Percentiles rank a stretch among this genome's conserved stretches.
phyloP scores from a whole-genome alignment of 2,797 vertebrate genomes.

The Gadopsis marmoratus region DNA sequence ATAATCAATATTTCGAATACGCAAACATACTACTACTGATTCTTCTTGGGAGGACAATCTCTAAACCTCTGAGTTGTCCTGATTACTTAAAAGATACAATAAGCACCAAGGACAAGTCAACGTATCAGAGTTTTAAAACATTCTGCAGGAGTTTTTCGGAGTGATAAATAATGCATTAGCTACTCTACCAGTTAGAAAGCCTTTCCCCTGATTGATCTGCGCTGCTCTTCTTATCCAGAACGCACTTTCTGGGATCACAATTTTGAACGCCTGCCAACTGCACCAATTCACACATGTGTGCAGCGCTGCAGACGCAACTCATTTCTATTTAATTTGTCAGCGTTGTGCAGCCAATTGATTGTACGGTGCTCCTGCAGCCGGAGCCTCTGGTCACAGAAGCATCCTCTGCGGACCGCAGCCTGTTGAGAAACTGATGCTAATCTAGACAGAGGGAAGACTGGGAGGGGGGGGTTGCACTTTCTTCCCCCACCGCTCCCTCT shows the following conservation, averaged over 20 bases:
- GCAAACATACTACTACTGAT: neutral
- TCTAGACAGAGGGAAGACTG: slow-evolving; percentile 71
- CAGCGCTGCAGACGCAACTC: slow-evolving; percentile 27
- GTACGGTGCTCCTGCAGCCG: slow-evolving; percentile 51
- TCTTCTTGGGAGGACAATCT: neutral
- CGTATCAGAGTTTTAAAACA: slow-evolving; percentile 40
- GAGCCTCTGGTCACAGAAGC: slow-evolving; percentile 55
- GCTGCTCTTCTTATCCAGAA: slow-evolving; percentile 20
- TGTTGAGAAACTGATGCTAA: slow-evolving; percentile 79
- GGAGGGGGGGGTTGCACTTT: slow-evolving; percentile 46
- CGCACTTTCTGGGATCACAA: slow-evolving; percentile 41
- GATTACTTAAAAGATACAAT: slow-evolving; percentile 44
- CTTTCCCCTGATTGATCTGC: slow-evolving; percentile 6
- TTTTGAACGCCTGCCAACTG: slow-evolving; percentile 30
- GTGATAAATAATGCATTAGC: slow-evolving; percentile 61
- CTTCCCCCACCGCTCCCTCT: slow-evolving; percentile 11
- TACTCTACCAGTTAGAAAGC: slow-evolving; percentile 35
- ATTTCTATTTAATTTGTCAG: slow-evolving; percentile 35
- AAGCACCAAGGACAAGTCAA: slow-evolving; percentile 46
- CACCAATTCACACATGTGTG: slow-evolving; percentile 22
- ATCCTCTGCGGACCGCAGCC: slow-evolving; percentile 63
- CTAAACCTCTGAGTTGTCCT: neutral
- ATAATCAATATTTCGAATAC: neutral
- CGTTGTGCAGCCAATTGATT: slow-evolving; percentile 65
- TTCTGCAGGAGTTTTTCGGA: slow-evolving; percentile 44